Percentiles rank a stretch among this genome's conserved stretches.
These are phyloP conservation scores for Metalampra italica DNA, from an alignment of 2,888 invertebrate genomes.

Conservation along the genomic window DNA sequence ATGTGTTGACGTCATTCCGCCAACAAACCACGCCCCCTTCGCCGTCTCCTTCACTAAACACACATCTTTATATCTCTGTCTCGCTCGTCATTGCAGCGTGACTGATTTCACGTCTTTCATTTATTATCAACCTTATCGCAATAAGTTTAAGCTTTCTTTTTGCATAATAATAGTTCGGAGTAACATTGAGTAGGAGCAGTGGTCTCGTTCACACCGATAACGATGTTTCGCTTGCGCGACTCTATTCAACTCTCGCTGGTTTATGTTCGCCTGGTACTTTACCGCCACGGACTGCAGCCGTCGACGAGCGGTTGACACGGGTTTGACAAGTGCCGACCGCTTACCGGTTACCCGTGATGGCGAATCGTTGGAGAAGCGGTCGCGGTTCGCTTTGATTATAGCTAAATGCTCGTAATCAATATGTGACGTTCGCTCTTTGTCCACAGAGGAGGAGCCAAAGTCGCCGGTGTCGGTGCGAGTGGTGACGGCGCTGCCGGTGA, in stretches of 20 bases:
- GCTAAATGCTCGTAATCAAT: conserved; percentile 3
- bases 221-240: conserved; percentile 34
- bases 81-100: conserved; percentile 53
- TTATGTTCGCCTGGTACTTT: conserved; percentile 72
- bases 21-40: conserved; percentile 47
- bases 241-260: conserved; percentile 32
- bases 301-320: conserved; percentile 69
- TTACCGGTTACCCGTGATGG: conserved; percentile 6
- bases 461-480: conserved; percentile 64
- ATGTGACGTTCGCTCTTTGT: conserved; percentile 39
- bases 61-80: conserved; percentile 27
- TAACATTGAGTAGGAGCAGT: conserved; percentile 23
- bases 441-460: conserved; percentile 73
- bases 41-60: conserved; percentile 43
- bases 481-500: conserved; percentile 57
- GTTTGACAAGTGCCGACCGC: conserved; percentile 66
- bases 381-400: conserved; percentile 40
- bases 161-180: conserved; percentile 20
- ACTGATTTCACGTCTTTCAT: conserved; percentile 33
- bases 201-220: conserved; percentile 38
- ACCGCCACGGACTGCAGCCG: conserved; percentile 76
- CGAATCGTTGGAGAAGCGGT: conserved; percentile 5
- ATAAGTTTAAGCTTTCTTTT: conserved; percentile 32
- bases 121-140: conserved; percentile 25
- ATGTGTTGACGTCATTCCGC: conserved; percentile 61